These are phyloP conservation scores for Hipparchia sbordonii DNA, from an alignment of 2,888 invertebrate species.

Conservation along the genomic window DNA sequence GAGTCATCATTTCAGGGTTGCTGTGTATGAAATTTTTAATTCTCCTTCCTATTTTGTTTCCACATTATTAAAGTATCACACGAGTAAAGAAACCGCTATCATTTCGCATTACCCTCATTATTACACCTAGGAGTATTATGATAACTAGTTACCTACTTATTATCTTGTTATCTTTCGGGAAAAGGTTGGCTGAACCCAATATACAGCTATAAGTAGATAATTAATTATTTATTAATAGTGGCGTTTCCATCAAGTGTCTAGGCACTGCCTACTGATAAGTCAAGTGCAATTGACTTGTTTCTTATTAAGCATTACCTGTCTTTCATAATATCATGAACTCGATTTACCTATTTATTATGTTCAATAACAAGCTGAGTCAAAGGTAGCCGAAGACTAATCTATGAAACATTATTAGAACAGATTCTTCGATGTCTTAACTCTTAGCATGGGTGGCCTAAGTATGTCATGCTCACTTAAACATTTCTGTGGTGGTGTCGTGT, in stretches of 20 bases:
- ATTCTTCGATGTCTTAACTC: too few species aligned
- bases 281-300: slow-evolving; percentile 14
- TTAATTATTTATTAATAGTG: slow-evolving; percentile 1
- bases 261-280: neutral
- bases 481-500: too few species aligned
- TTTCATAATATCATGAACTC: slow-evolving; percentile 1
- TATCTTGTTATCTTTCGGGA: slow-evolving; percentile 12
- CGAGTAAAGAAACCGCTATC: too few species aligned
- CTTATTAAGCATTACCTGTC: slow-evolving; percentile 1
- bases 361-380: neutral
- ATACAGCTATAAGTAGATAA: neutral
- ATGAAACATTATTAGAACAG: neutral
- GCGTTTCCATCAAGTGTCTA: slow-evolving; percentile 11
- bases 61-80: too few species aligned
- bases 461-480: too few species aligned
- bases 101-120: too few species aligned
- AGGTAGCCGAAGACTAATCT: neutral
- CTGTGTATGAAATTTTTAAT: too few species aligned
- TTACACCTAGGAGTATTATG: too few species aligned
- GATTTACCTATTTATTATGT: slow-evolving; percentile 6
- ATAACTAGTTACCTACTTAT: neutral
- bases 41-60: too few species aligned
- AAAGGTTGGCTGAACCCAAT: slow-evolving; percentile 17
- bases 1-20: too few species aligned
- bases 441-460: too few species aligned